Evolutionary conservation across 2,888 invertebrate genomes (phyloP).

Genomic region (Mimumesa dahlbomi): DNA sequence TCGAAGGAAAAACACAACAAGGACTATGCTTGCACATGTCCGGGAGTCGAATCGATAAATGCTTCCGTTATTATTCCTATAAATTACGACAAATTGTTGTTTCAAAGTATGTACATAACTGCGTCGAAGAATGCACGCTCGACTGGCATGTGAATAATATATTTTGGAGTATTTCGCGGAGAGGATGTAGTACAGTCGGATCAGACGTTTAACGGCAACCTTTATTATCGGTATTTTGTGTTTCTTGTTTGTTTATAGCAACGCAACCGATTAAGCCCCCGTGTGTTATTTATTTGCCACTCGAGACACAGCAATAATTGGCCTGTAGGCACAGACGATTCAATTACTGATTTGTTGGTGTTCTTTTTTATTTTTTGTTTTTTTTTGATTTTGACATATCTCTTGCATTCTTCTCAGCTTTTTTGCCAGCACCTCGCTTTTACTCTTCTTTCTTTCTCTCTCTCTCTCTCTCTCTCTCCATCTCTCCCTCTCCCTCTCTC

Average conservation of each 20-base stretch:
- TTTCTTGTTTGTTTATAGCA: slow-evolving; percentile 9
- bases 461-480: neutral
- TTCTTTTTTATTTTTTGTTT: slow-evolving; percentile 11
- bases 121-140: slow-evolving; percentile 18
- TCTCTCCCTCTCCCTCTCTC: slow-evolving; percentile 1
- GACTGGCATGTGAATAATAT: slow-evolving; percentile 35
- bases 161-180: slow-evolving; percentile 38
- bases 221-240: slow-evolving; percentile 30
- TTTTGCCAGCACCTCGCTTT: neutral
- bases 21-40: slow-evolving; percentile 48
- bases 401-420: slow-evolving; percentile 3
- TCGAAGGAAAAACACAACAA: slow-evolving; percentile 30
- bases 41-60: slow-evolving; percentile 60
- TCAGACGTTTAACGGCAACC: slow-evolving; percentile 18
- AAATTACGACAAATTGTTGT: slow-evolving; percentile 38
- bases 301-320: slow-evolving; percentile 20
- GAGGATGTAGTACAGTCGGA: slow-evolving; percentile 39
- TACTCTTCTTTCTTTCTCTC: neutral
- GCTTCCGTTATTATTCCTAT: slow-evolving; percentile 58
- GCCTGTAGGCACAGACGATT: slow-evolving; percentile 17
- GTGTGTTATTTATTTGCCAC: slow-evolving; percentile 21
- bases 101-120: slow-evolving; percentile 28
- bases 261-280: slow-evolving; percentile 16
- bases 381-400: slow-evolving; percentile 17
- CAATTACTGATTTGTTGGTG: slow-evolving; percentile 30